A percentile compares a stretch with the other conserved stretches of the same genome.
These are phyloP conservation scores for Notarius lentiginosus DNA, from an alignment of 2,113 vertebrate genomes.

Conservation along the genomic window DNA sequence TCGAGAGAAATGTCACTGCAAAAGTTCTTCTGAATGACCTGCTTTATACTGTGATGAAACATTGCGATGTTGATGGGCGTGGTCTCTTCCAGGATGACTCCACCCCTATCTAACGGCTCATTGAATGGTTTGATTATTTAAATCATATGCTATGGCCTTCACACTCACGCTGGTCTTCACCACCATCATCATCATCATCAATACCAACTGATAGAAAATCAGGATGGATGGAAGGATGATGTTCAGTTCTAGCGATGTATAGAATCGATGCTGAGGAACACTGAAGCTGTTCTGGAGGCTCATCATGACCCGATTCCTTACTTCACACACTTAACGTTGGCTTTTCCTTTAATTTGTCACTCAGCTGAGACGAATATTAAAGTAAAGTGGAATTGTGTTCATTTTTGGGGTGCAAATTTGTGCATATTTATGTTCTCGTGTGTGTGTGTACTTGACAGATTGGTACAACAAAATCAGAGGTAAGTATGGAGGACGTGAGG, in stretches of 20 bases:
- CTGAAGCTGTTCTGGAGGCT: not conserved
- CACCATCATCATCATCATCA: not conserved
- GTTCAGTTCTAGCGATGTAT: not conserved
- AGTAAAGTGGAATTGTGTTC: not conserved
- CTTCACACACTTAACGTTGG: not conserved
- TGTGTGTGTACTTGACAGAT: conserved; percentile 52
- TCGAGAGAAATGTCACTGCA: not conserved
- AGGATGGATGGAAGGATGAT: not conserved
- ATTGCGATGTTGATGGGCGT: not conserved
- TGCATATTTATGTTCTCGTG: not conserved
- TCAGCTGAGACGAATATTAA: not conserved
- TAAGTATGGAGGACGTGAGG: conserved; percentile 59
- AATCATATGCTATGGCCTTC: not conserved
- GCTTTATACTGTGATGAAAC: not conserved
- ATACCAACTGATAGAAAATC: not conserved
- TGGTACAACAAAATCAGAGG: conserved; percentile 57
- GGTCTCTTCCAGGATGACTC: not conserved
- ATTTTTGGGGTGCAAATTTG: not conserved
- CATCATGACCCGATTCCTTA: not conserved
- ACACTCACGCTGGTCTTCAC: not conserved
- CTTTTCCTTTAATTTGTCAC: not conserved
- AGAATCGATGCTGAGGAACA: not conserved
- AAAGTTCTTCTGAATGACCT: not conserved
- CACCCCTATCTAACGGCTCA: not conserved
- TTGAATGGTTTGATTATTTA: not conserved